Evolutionary conservation across 2,888 invertebrate species (phyloP).

Genomic region (Syritta pipiens): DNA sequence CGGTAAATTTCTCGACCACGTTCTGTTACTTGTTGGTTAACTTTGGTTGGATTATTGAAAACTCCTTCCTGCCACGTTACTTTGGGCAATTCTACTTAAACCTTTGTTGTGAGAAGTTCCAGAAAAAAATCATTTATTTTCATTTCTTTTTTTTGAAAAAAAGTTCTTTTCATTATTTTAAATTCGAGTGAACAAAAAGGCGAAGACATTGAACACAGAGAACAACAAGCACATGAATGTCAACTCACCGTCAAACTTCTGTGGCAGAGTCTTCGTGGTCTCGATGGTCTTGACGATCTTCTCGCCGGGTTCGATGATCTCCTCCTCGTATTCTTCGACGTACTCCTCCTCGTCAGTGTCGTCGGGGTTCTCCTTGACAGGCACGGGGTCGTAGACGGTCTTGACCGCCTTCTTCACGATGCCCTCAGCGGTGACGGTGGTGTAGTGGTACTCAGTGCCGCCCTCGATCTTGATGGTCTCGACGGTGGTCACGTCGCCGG

Average conservation of each 20-base stretch:
- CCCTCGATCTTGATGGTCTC: conserved; percentile 78
- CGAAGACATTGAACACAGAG: neutral
- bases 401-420: conserved; percentile 78
- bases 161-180: no score
- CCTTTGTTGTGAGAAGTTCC: no score
- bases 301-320: conserved; percentile 79
- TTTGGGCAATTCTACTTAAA: no score
- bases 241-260: conserved; percentile 75
- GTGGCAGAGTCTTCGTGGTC: conserved; percentile 76
- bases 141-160: no score
- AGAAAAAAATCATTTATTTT: no score
- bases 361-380: conserved; percentile 74
- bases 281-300: conserved; percentile 77
- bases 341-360: conserved; percentile 77
- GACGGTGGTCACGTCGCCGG: conserved; percentile 78
- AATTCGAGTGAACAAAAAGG: neutral
- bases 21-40: no score
- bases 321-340: conserved; percentile 79
- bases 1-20: no score
- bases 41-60: no score
- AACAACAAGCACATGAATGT: conserved; percentile 2
- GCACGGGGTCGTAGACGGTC: conserved; percentile 78
- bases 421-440: conserved; percentile 78
- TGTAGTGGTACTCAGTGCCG: conserved; percentile 78
- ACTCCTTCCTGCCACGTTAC: no score